phyloP scores from a whole-genome alignment of 2,797 vertebrate species.

The Megalops cyprinoides region DNA sequence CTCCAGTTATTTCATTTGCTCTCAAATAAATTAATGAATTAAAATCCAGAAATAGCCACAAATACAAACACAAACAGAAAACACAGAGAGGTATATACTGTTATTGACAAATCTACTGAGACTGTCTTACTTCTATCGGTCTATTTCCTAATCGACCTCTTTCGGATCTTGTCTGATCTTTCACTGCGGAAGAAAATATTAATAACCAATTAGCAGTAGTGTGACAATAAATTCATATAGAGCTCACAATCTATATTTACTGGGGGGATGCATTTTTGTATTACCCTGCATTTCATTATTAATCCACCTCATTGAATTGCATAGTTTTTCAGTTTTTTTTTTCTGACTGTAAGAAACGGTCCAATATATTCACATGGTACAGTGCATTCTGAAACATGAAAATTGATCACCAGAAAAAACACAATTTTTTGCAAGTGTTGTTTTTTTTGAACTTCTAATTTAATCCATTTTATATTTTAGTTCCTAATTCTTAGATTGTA shows the following conservation, averaged over 20 bases:
- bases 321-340: too few relatives aligned
- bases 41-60: neutral
- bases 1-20: constrained; percentile 62
- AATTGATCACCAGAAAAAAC: neutral
- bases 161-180: neutral
- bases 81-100: constrained; percentile 47
- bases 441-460: neutral
- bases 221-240: neutral
- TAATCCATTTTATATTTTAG: neutral
- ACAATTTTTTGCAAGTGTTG: too few relatives aligned
- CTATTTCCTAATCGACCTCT: neutral
- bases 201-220: neutral
- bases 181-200: neutral
- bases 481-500: neutral
- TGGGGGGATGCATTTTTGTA: neutral
- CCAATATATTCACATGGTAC: too few relatives aligned
- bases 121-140: neutral
- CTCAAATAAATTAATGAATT: constrained; percentile 8
- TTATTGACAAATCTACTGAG: neutral
- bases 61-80: constrained; percentile 81
- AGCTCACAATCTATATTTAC: too few relatives aligned
- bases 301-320: too few relatives aligned
- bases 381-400: neutral
- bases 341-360: too few relatives aligned
- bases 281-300: neutral